Evolutionary conservation across 2,113 vertebrate genomes (phyloP).

Genomic region (Clarias batrachus): DNA sequence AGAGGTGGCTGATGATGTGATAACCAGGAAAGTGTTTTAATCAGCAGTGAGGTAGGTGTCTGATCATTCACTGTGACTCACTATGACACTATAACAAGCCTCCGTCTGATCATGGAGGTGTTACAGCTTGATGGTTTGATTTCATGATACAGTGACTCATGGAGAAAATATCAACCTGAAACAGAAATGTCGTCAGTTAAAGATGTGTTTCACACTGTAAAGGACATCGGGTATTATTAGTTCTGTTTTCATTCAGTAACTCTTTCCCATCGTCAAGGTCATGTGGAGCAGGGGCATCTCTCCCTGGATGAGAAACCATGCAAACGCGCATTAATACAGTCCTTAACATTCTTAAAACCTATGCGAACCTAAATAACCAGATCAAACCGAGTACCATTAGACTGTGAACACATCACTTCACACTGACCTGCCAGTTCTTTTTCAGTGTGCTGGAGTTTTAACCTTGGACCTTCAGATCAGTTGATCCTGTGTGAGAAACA

Average conservation of each 20-base stretch:
- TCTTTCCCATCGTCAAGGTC: background rate
- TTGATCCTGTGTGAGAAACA: too few species aligned
- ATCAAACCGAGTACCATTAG: background rate
- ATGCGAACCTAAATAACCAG: background rate
- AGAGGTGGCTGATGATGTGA: background rate
- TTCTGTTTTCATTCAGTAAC: background rate
- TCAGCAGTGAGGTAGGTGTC: background rate
- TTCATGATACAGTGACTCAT: background rate
- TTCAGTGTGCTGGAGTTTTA: background rate
- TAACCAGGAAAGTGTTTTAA: background rate
- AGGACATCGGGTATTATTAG: background rate
- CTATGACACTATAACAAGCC: background rate
- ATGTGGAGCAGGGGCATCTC: background rate
- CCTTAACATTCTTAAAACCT: background rate
- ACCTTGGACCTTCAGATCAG: too few species aligned
- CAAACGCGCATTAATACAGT: background rate
- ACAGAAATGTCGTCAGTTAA: background rate
- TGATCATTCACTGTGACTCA: background rate
- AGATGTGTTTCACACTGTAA: background rate
- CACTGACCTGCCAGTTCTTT: background rate
- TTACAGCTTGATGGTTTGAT: background rate
- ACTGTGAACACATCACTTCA: background rate
- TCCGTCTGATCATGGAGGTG: background rate
- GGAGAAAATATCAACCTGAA: background rate
- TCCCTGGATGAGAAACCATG: background rate